A percentile compares a stretch with the other conserved stretches of the same genome.
These are phyloP conservation scores for Gouania willdenowi DNA, from an alignment of 2,797 vertebrate genomes.

Conservation along the genomic window DNA sequence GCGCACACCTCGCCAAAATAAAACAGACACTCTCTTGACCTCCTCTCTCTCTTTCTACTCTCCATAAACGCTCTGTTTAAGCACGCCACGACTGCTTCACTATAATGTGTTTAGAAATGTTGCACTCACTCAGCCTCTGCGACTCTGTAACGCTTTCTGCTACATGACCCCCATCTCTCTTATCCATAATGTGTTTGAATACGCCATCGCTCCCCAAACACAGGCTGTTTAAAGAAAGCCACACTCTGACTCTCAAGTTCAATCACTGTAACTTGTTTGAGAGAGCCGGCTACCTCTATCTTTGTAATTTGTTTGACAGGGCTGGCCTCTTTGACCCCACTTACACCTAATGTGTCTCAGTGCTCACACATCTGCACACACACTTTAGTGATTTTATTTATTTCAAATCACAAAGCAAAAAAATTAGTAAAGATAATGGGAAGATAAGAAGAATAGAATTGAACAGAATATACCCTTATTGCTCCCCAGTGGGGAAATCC, in stretches of 20 bases:
- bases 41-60: slow-evolving; percentile 44
- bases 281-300: slow-evolving; percentile 44
- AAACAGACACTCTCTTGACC: slow-evolving; percentile 72
- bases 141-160: slow-evolving; percentile 69
- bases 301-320: slow-evolving; percentile 65
- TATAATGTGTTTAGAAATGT: slow-evolving; percentile 79
- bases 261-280: slow-evolving; percentile 55
- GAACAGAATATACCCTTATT: too few relatives aligned
- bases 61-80: slow-evolving; percentile 68
- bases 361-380: slow-evolving; percentile 7
- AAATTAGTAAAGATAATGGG: too few relatives aligned
- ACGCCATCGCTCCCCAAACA: slow-evolving; percentile 60
- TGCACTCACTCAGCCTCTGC: slow-evolving; percentile 58
- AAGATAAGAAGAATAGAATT: too few relatives aligned
- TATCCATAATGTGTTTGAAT: slow-evolving; percentile 67
- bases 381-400: background rate
- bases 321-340: slow-evolving; percentile 56
- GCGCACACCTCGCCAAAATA: slow-evolving; percentile 61
- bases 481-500: too few relatives aligned
- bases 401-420: too few relatives aligned
- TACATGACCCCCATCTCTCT: slow-evolving; percentile 47
- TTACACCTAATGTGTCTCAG: slow-evolving; percentile 59
- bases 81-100: slow-evolving; percentile 56
- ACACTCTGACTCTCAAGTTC: slow-evolving; percentile 55
- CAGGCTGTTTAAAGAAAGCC: slow-evolving; percentile 71